phyloP scores from a whole-genome alignment of 23 tunicate species.

The Ascidia mentula region DNA sequence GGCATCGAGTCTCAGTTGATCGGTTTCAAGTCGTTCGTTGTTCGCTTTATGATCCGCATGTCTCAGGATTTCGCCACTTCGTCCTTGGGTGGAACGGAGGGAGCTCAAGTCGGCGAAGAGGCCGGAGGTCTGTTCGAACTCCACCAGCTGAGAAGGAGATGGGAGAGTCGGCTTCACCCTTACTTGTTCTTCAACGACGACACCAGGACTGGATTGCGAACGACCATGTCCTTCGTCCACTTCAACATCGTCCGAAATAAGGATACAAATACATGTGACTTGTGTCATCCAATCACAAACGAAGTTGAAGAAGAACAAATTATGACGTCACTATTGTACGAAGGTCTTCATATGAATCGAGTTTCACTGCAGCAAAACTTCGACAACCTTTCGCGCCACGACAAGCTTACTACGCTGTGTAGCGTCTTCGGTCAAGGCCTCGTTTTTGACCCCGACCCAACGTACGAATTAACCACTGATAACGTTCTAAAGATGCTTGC shows the following conservation, averaged over 20 bases:
- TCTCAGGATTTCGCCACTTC: constrained; percentile 83
- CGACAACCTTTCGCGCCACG: constrained; percentile 20
- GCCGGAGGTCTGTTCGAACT: constrained; percentile 15
- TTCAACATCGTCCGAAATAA: constrained; percentile 18
- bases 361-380: constrained; percentile 36
- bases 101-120: background rate
- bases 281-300: constrained; percentile 45
- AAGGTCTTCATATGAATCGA: constrained; percentile 15
- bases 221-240: constrained; percentile 49
- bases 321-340: constrained; percentile 8
- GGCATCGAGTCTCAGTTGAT: constrained; percentile 1
- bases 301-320: constrained; percentile 28
- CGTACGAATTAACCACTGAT: constrained; percentile 78
- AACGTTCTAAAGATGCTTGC: constrained; percentile 76
- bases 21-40: constrained; percentile 59
- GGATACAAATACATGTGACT: constrained; percentile 31
- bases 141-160: constrained; percentile 57
- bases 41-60: constrained; percentile 74
- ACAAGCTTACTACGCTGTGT: constrained; percentile 37
- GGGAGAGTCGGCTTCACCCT: constrained; percentile 64
- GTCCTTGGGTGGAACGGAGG: constrained; percentile 38
- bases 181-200: constrained; percentile 69
- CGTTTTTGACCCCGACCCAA: constrained; percentile 51
- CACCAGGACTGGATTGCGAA: constrained; percentile 3
- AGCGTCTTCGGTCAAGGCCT: constrained; percentile 39